Conservation (phyloP, 53 echinoderm and acorn worm species). For the Temnopleurus reevesii region DNA sequence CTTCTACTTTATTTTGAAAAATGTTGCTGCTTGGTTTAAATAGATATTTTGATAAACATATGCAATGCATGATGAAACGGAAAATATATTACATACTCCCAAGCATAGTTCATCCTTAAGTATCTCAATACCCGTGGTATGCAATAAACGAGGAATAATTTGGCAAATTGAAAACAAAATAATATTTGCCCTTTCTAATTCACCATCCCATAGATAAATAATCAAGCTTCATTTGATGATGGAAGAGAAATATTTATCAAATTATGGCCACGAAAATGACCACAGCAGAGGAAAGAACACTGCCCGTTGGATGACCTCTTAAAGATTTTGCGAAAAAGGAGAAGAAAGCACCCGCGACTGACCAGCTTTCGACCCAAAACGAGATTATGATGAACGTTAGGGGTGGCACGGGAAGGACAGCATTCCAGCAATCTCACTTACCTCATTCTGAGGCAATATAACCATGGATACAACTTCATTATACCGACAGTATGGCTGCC, state of each 20-base stretch:
- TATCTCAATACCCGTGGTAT: no score
- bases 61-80: no score
- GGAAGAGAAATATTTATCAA: background rate
- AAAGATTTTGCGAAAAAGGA: background rate
- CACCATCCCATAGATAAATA: background rate
- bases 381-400: slow-evolving; percentile 56
- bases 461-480: slow-evolving; percentile 23
- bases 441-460: slow-evolving; percentile 26
- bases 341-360: background rate
- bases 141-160: background rate
- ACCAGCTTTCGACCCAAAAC: slow-evolving; percentile 28
- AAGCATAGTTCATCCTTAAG: no score
- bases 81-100: no score
- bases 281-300: slow-evolving; percentile 17
- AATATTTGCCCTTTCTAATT: background rate
- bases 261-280: background rate
- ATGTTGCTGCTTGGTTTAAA: no score
- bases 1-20: no score
- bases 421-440: slow-evolving; percentile 48
- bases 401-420: slow-evolving; percentile 11
- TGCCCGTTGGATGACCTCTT: slow-evolving; percentile 39
- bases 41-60: no score
- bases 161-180: background rate
- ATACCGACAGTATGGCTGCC: background rate
- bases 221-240: background rate